Evolutionary conservation across 1,140 invertebrate genomes (phyloP).

Genomic region (Aphaenogaster floridana): DNA sequence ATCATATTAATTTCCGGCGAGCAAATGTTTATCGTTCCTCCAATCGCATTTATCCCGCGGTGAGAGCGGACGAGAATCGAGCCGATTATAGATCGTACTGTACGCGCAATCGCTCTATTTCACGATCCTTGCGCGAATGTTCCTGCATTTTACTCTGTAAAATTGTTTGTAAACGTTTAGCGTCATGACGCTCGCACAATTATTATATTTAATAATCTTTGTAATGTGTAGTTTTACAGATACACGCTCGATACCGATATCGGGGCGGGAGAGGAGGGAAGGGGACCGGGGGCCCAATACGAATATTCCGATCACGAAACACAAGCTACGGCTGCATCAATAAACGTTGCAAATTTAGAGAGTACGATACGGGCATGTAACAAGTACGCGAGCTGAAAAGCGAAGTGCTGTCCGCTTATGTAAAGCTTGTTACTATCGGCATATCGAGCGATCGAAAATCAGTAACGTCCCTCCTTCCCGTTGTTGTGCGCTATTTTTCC

Average conservation of each 20-base stretch:
- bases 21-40: constrained; percentile 10
- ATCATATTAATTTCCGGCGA: constrained; percentile 27
- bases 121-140: not conserved
- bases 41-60: not conserved
- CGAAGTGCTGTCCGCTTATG: constrained; percentile 44
- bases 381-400: constrained; percentile 42
- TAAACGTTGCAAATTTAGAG: constrained; percentile 67
- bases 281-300: not conserved
- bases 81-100: not conserved
- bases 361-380: constrained; percentile 50
- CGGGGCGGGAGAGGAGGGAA: no score
- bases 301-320: constrained; percentile 66
- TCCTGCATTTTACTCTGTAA: not conserved
- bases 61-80: not conserved
- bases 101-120: not conserved
- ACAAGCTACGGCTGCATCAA: constrained; percentile 39
- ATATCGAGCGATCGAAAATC: constrained; percentile 65
- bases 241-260: not conserved
- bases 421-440: constrained; percentile 66
- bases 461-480: constrained; percentile 40
- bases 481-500: constrained; percentile 29
- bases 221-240: constrained; percentile 41
- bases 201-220: constrained; percentile 33
- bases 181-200: constrained; percentile 18
- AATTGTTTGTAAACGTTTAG: constrained; percentile 10